Evolutionary conservation across 2,888 invertebrate species (phyloP), one percentile per base, ranked within the genome.

Genomic region (Buathra laborator): DNA sequence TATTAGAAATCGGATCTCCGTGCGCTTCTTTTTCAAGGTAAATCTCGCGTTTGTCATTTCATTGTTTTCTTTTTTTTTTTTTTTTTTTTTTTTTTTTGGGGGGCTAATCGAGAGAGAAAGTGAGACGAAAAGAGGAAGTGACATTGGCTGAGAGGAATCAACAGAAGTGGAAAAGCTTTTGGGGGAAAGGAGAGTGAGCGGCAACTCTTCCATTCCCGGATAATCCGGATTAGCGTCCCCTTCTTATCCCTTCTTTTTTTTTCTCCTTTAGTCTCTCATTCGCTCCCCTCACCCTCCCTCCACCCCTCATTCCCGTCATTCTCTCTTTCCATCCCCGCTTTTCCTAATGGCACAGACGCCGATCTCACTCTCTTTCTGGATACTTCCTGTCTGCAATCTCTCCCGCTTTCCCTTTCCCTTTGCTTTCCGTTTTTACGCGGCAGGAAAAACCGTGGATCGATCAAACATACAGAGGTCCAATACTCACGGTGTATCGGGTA

Each of bases 191-290:
- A 80, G 67, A 76, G 32, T 24, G 24, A 46, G 43, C 51, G 83
- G 72, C 71, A 80, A 83, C 70, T 56, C 74, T 81, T 78, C 67
- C 66, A 75, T 83, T 78, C 77, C 29, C 16, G 86, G 86, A 86
- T 86, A 78, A 83, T 83, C 83, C 83, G 56, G 83, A 86, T 83
- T 83, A 86, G 78, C 59, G 80, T 67, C 75, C 68, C 72, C 56
- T 68, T 78, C 75, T 81, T 64, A 64, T 80, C 59, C 77, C 43
- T 67, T 71, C 71, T 80, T 62, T 71, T 43, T 46, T 14, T 79
- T 56, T 67, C 53, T 68, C 43, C 43, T 37, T 24, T 24, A 24
- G 19, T 51, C 7, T 66, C 56, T 53, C 44, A 53, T 43, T 72
- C 64, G 64, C 14, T 14, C 24, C 12, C 59, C 66, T 12, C 74